Percentiles rank a stretch among this genome's conserved stretches.
Evolutionary conservation across 2,113 vertebrate genomes (phyloP).

Genomic region (Sinocyclocheilus rhinocerous): DNA sequence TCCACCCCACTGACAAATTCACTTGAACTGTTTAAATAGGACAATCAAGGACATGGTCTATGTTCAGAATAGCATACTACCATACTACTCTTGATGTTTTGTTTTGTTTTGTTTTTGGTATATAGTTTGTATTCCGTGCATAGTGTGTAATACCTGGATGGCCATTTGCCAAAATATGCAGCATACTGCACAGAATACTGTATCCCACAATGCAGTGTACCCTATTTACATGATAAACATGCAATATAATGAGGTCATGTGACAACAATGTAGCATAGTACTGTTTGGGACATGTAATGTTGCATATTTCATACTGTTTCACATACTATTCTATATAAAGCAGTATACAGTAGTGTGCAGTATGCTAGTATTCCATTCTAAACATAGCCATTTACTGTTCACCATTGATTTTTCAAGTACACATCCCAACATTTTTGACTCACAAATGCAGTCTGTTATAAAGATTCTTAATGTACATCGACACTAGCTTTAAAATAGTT

Average conservation of each 20-base stretch:
- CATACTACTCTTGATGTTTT: neutral
- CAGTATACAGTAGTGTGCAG: slow-evolving; percentile 36
- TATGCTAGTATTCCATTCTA: slow-evolving; percentile 4
- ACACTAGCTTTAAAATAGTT: slow-evolving; percentile 55
- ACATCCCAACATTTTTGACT: slow-evolving; percentile 49
- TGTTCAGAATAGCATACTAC: neutral
- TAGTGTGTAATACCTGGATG: slow-evolving; percentile 2
- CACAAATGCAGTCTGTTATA: slow-evolving; percentile 52
- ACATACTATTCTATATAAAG: neutral
- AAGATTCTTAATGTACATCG: slow-evolving; percentile 53
- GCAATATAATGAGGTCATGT: neutral
- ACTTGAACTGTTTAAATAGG: slow-evolving; percentile 59
- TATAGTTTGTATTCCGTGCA: neutral
- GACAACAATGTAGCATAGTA: neutral
- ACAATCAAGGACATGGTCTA: slow-evolving; percentile 45
- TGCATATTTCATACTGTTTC: slow-evolving; percentile 14
- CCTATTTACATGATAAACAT: neutral
- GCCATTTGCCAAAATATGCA: too few relatives aligned
- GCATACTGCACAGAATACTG: neutral
- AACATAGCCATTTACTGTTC: slow-evolving; percentile 39
- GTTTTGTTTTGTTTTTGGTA: neutral
- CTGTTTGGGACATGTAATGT: neutral
- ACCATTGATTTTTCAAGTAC: slow-evolving; percentile 57
- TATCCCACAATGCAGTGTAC: neutral
- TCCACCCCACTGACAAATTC: slow-evolving; percentile 62